Evolutionary conservation across 2,113 vertebrate genomes (phyloP).

Genomic region (Notarius lentiginosus): DNA sequence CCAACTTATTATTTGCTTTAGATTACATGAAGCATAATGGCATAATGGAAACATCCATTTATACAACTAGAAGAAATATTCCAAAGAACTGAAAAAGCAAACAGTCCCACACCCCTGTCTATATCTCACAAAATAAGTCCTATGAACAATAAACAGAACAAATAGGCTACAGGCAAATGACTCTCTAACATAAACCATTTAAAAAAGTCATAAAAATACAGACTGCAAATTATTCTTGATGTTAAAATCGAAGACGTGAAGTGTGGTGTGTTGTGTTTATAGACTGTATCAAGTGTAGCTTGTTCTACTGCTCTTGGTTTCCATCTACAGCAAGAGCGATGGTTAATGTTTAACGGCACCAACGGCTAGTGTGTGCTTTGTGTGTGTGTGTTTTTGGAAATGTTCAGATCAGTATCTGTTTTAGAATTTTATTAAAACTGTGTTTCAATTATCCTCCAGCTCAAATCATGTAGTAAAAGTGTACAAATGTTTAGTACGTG

Average conservation of each 20-base stretch:
- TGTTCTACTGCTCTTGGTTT: constrained; percentile 51
- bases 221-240: background rate
- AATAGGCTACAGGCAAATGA: background rate
- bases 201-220: background rate
- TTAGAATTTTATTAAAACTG: constrained; percentile 49
- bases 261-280: constrained; percentile 31
- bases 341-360: constrained; percentile 72
- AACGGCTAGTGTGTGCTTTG: constrained; percentile 40
- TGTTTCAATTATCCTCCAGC: constrained; percentile 54
- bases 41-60: background rate
- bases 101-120: background rate
- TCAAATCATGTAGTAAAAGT: constrained; percentile 57
- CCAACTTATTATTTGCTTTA: background rate
- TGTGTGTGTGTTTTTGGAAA: constrained; percentile 12
- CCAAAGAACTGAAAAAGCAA: background rate
- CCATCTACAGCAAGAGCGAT: constrained; percentile 25
- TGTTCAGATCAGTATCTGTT: constrained; percentile 50
- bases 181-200: background rate
- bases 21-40: background rate
- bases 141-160: background rate
- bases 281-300: background rate
- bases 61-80: background rate
- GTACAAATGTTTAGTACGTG: background rate
- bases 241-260: background rate
- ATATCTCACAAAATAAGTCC: background rate